Evolutionary conservation across 2,113 vertebrate species (phyloP), one percentile per base, ranked within the genome.

Genomic region (Pelmatolapia mariae): DNA sequence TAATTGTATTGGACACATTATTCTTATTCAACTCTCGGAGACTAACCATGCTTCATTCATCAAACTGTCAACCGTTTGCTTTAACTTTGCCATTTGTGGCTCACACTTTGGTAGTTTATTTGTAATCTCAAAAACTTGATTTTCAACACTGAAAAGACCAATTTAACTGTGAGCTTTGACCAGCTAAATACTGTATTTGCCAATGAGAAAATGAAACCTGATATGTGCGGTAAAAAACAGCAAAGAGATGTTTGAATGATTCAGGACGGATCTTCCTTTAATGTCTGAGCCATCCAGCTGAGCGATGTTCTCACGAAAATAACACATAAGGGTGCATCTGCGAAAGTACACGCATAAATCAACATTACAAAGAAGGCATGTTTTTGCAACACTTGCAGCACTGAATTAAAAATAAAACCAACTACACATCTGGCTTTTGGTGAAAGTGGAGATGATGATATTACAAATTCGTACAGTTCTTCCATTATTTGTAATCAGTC

Each of bases 401-500:
- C 6, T 10, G 2, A 47, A 63, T 84, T 80, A 52, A 53, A 63
- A 89, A 71, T 36, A 45, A 83, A 80, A 73, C 16, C 22, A 36
- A 66, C 10, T 78, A 43, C 40, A 89, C 79, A 83, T 87, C 90
- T 90, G 87, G 73, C 53, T 59, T 47, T 52, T 59, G 33, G 36
- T 84, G 81, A 82, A 80, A 89, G 53, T 8, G 38, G 24, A 52
- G 33, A 81, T 59, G 52, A 45, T 18, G 38, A 5, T 45, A 16
- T 80, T 33, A n/a, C 12, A 73, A 57, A 88, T 80, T 36, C 8
- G 63, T 80, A 43, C 6, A 61, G 78, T 15, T 82, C 82, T 81
- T 82, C 79, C 71, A 80, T 86, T 76, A 83, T 45, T 73, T 80
- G 59, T 40, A 90, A 91, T 93, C 89, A 84, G 31, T 93, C 92